Conservation (phyloP, 2,113 vertebrate species). For the Coryphaenoides rupestris region DNA sequence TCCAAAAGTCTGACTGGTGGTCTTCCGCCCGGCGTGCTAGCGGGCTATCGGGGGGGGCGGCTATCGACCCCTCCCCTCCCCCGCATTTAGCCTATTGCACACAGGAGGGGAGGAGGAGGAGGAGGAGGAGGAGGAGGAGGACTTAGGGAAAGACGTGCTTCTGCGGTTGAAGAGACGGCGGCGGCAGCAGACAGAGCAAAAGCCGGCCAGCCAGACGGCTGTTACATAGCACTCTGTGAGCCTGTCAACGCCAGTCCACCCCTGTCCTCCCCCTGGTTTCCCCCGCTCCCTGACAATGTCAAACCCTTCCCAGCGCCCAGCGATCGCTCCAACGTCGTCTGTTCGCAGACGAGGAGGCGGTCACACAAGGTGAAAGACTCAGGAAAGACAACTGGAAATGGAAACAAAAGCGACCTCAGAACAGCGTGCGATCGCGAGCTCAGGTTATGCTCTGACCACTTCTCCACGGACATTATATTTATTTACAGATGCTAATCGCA, state of each 20-base stretch:
- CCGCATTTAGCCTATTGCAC: not conserved
- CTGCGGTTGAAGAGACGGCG: not conserved
- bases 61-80: slow-evolving; percentile 79
- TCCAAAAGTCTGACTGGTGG: slow-evolving; percentile 77
- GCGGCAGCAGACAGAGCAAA: slow-evolving; percentile 3
- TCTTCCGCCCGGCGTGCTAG: slow-evolving; percentile 54
- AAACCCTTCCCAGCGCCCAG: not conserved
- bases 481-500: too few relatives aligned
- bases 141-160: not conserved
- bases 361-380: not conserved
- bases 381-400: too few relatives aligned
- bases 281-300: not conserved
- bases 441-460: too few relatives aligned
- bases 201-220: not conserved
- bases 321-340: not conserved
- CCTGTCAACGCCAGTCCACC: not conserved
- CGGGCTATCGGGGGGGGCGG: slow-evolving; percentile 76
- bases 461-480: too few relatives aligned
- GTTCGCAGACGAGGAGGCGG: not conserved
- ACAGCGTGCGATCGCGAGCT: too few relatives aligned
- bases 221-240: not conserved
- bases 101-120: too few relatives aligned
- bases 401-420: too few relatives aligned
- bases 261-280: too few relatives aligned
- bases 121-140: not conserved